Base-by-base conservation (phyloP, 1,140 invertebrate species). In the Tetragonula clypearis region DNA sequence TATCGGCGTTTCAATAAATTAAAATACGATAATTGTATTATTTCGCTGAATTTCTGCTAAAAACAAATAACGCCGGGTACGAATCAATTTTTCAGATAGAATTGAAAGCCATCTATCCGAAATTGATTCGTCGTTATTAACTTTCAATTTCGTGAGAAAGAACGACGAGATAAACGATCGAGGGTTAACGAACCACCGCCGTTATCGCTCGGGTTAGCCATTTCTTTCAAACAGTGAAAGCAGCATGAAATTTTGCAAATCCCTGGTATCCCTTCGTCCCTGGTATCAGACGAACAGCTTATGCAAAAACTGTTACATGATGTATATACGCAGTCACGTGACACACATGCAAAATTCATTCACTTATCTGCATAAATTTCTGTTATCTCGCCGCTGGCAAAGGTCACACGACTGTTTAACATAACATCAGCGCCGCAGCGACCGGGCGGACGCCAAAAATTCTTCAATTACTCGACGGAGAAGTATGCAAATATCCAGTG, bases 301-400 rank as follows among this genome's bases (percentile, higher is more conserved):
- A 80, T 80, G 79, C 79, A 80, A 80, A 80, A 72, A 80, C 55
- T 72, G 41, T 72, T 35, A 41, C 15, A n/a, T 15, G 68, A 72
- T 72, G 65, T 35, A 69, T 55, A 55, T 68, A 79, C 26, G 35
- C 17, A 9, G 21, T 19, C 53, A 35, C 53, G 21, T 71, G 41
- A 73, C 69, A 62, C 19, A 56, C 56, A 81, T 81, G 56, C 79
- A 73, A 60, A 80, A 81, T 81, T 81, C 68, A 81, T 81, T 81
- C 55, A 62, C 35, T 60, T 73, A 62, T 73, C 69, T 73, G 79
- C 55, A 81, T 81, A 73, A 81, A 74, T 81, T 81, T 81, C 79
- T 81, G 69, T 81, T 81, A 73, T 81, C 79, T 81, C 14, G 69
- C 19, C 58, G 15, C 23, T 73, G 69, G 56, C 56, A 41, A 55